Evolutionary conservation across 2,888 invertebrate species (phyloP), one percentile per base, ranked within the genome.

Genomic region (Phania funesta): DNA sequence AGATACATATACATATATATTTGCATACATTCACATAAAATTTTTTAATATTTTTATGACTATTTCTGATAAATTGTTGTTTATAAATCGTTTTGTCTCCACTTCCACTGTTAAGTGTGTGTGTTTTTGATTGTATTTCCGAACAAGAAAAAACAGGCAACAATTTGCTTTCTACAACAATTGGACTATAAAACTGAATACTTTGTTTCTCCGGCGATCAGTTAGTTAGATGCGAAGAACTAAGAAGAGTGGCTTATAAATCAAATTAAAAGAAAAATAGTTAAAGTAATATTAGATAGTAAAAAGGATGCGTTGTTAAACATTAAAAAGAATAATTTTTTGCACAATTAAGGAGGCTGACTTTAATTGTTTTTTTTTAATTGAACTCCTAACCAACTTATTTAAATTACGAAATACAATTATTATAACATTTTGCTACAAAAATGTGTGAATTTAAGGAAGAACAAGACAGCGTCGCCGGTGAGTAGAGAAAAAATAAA

Each of bases 391-490:
- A n/a, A n/a, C n/a, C n/a, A n/a, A n/a, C n/a, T 26, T 41, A 18
- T 6, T 26, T 8, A 24, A 54, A 13, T 20, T 20, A 32, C 35
- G 44, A 41, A 44, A 11, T 35, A 62, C n/a, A n/a, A 13, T 38
- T 11, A n/a, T 38, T 38, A 38, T 38, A n/a, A 38, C 11, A 38
- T 5, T n/a, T 11, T n/a, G 4, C 2, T 11, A 3, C 3, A 1
- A 38, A 76, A 84, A 86, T 86, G 86, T 85, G 84, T 48, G 85
- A 86, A 84, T 84, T 83, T 58, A 85, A 84, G 71, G 52, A 81
- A 22, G 84, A 84, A 77, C 35, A 29, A 38, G 46, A 64, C 24
- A 60, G 64, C 9, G 80, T 60, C 32, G 13, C 77, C 22, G 50
- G 76, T 86, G 83, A 86, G 84, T 80, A 22, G 62, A 54, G 54